Evolutionary conservation across 2,888 invertebrate species (phyloP).

Genomic region (Euspilapteryx auroguttella): DNA sequence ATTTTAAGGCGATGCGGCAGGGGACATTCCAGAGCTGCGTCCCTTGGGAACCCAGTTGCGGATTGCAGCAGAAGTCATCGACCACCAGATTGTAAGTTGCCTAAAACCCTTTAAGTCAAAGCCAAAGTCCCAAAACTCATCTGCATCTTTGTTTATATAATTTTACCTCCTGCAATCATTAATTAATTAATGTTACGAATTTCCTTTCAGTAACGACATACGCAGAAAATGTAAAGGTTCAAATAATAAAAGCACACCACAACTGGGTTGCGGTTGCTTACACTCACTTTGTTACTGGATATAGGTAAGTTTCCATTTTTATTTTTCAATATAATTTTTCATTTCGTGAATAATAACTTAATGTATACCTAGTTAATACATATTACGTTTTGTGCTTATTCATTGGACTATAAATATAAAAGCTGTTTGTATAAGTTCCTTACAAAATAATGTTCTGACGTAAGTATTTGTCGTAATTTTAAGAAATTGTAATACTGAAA

Average conservation of each 20-base stretch:
- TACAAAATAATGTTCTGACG: too few relatives aligned
- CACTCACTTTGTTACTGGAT: conserved; percentile 93
- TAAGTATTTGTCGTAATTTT: too few relatives aligned
- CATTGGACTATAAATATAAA: too few relatives aligned
- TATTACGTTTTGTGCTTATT: too few relatives aligned
- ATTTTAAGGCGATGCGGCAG: conserved; percentile 41
- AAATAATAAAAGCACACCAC: conserved; percentile 94
- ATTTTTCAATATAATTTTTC: too few relatives aligned
- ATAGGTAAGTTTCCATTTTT: conserved; percentile 64
- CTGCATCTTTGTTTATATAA: too few relatives aligned
- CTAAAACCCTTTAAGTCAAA: neutral
- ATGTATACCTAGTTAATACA: too few relatives aligned
- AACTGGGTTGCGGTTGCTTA: conserved; percentile 98
- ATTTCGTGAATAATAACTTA: too few relatives aligned
- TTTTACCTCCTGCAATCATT: too few relatives aligned
- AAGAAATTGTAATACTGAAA: too few relatives aligned
- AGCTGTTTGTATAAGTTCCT: too few relatives aligned
- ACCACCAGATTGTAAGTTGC: conserved; percentile 43
- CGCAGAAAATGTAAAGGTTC: conserved; percentile 85
- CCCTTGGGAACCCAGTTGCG: conserved; percentile 62
- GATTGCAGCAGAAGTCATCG: conserved; percentile 44
- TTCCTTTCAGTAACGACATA: conserved; percentile 66
- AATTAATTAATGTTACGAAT: conserved; percentile 1
- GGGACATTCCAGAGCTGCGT: conserved; percentile 82
- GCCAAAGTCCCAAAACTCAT: too few relatives aligned